A percentile compares a stretch with the other conserved stretches of the same genome.
phyloP scores from a whole-genome alignment of 2,797 vertebrate species.

The Rhinatrema bivittatum region DNA sequence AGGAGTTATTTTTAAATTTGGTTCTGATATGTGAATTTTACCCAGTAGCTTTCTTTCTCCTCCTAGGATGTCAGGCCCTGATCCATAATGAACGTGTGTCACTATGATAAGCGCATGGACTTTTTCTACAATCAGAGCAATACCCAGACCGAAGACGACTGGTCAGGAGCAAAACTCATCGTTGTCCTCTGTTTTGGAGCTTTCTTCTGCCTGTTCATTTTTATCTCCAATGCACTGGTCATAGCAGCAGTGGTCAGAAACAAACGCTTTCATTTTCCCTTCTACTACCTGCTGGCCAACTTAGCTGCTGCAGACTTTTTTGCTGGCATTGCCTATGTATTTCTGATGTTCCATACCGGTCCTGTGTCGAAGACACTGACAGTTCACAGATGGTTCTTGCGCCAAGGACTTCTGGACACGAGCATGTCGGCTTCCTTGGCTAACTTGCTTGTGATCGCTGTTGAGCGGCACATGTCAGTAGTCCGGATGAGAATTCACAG shows the following conservation, averaged over 20 bases:
- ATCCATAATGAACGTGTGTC: conserved; percentile 72
- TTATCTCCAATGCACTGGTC: conserved; percentile 85
- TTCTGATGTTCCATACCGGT: conserved; percentile 94
- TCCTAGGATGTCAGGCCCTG: conserved; percentile 52
- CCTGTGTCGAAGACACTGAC: conserved; percentile 67
- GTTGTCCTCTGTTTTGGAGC: conserved; percentile 78
- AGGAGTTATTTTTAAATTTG: no score
- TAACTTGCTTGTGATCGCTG: conserved; percentile 86
- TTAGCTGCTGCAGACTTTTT: conserved; percentile 92
- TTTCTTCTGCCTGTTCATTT: conserved; percentile 88
- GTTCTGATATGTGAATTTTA: no score
- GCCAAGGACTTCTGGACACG: conserved; percentile 86
- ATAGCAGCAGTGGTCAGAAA: conserved; percentile 89
- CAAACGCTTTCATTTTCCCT: conserved; percentile 88
- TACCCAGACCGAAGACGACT: conserved; percentile 51
- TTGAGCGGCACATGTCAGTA: conserved; percentile 90
- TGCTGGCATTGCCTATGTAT: conserved; percentile 90
- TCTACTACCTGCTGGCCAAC: conserved; percentile 92
- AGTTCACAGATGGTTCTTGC: conserved; percentile 81
- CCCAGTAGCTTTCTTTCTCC: neutral
- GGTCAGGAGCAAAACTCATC: conserved; percentile 63
- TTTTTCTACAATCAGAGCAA: conserved; percentile 86
- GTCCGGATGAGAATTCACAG: conserved; percentile 89
- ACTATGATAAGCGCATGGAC: conserved; percentile 74
- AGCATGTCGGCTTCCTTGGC: conserved; percentile 88